Percentiles rank a stretch among this genome's conserved stretches.
Evolutionary conservation across 2,797 vertebrate species (phyloP).

Genomic region (Falco rusticolus): DNA sequence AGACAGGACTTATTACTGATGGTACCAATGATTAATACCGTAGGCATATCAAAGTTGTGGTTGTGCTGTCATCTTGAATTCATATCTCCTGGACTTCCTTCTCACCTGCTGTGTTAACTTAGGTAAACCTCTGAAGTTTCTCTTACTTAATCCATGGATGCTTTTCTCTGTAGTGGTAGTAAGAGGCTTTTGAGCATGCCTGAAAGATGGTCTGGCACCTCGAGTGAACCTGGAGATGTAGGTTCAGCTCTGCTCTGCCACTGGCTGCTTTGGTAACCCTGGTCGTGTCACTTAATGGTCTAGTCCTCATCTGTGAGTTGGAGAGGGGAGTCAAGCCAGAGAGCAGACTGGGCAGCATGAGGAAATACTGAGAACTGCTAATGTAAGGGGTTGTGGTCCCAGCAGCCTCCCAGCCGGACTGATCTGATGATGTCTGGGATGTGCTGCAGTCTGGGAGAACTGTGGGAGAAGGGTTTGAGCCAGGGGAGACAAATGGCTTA

Average conservation of each 20-base stretch:
- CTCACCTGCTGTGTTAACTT: constrained; percentile 12
- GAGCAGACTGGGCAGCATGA: accelerated
- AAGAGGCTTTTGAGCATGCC: background rate
- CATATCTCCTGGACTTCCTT: constrained; percentile 1
- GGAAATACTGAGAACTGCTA: background rate
- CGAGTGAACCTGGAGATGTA: background rate
- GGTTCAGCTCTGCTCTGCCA: background rate
- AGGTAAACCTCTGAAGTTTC: constrained; percentile 26
- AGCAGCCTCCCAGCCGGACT: background rate
- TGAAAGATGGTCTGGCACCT: background rate
- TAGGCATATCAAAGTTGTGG: constrained; percentile 18
- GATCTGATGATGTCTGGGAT: background rate
- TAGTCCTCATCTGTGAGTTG: background rate
- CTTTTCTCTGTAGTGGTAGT: background rate
- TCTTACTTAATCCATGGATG: constrained; percentile 3
- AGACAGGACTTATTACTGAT: constrained; percentile 28
- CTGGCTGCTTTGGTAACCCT: background rate
- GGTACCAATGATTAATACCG: background rate
- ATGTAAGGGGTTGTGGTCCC: background rate
- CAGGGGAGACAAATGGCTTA: background rate
- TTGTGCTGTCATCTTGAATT: constrained; percentile 20
- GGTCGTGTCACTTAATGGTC: background rate
- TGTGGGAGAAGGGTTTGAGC: background rate
- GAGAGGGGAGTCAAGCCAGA: background rate
- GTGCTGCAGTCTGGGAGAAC: background rate